Conservation (phyloP, 2,888 invertebrate genomes). For the Coelinius sp. region DNA sequence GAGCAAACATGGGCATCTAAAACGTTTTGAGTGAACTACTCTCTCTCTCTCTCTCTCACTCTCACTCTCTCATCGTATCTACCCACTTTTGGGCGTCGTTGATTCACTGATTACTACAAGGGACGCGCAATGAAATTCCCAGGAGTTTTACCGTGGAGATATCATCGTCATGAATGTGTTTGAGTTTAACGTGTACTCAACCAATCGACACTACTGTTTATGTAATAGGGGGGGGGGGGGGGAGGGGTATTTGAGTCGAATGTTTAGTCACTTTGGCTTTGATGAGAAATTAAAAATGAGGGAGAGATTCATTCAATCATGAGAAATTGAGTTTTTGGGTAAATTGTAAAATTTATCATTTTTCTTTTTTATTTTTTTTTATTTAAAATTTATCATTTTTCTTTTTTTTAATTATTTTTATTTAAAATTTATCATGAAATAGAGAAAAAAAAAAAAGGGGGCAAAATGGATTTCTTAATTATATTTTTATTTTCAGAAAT, state of each 20-base stretch:
- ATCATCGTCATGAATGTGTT: conserved; percentile 33
- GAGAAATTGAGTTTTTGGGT: too few relatives aligned
- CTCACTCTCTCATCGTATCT: background rate
- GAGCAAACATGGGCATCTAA: conserved; percentile 54
- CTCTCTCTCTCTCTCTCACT: background rate
- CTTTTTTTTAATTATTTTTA: too few relatives aligned
- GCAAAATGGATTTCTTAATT: too few relatives aligned
- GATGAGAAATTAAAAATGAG: background rate
- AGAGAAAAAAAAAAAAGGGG: too few relatives aligned
- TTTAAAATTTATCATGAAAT: too few relatives aligned
- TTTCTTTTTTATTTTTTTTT: too few relatives aligned
- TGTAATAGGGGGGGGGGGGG: background rate
- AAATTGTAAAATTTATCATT: too few relatives aligned
- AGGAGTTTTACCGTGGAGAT: conserved; percentile 29
- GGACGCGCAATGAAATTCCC: conserved; percentile 48
- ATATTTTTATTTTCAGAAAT: too few relatives aligned
- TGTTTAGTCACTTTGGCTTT: background rate
- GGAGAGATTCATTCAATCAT: background rate
- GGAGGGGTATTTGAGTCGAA: background rate
- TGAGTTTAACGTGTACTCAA: conserved; percentile 41
- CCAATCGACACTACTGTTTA: conserved; percentile 16
- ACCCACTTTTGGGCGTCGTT: conserved; percentile 29
- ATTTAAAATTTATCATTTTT: too few relatives aligned
- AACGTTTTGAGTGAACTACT: conserved; percentile 30
- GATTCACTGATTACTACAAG: conserved; percentile 54